A percentile compares a stretch with the other conserved stretches of the same genome.
These are phyloP conservation scores for Drosophila truncata DNA, from an alignment of 1,140 invertebrate species.

Conservation along the genomic window DNA sequence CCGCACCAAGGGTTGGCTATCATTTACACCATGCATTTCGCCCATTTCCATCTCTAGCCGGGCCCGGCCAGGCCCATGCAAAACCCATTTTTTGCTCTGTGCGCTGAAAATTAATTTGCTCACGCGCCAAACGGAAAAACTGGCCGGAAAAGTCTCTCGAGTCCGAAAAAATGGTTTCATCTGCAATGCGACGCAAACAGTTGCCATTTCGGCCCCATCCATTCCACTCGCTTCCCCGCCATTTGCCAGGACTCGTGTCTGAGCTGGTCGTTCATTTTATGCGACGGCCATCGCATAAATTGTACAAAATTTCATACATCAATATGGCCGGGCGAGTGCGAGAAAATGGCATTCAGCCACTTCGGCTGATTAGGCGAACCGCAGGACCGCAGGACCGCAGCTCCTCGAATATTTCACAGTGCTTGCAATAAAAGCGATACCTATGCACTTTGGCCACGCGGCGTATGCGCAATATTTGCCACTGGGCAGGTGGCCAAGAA, in stretches of 20 bases:
- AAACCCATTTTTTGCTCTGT: slow-evolving; percentile 56
- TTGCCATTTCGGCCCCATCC: slow-evolving; percentile 34
- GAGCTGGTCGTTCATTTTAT: slow-evolving; percentile 61
- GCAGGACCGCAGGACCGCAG: slow-evolving; percentile 6
- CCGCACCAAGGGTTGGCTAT: slow-evolving; percentile 54
- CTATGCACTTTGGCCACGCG: slow-evolving; percentile 16
- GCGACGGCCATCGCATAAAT: slow-evolving; percentile 61
- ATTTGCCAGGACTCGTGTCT: slow-evolving; percentile 30
- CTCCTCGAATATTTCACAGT: slow-evolving; percentile 40
- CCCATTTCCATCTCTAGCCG: slow-evolving; percentile 46
- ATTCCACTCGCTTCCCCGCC: slow-evolving; percentile 15
- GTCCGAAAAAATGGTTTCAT: slow-evolving; percentile 57
- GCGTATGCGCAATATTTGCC: slow-evolving; percentile 44
- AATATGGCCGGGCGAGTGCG: slow-evolving; percentile 28
- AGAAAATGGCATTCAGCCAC: slow-evolving; percentile 31
- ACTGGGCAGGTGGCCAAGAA: slow-evolving; percentile 52
- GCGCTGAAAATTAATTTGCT: slow-evolving; percentile 67
- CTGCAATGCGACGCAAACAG: slow-evolving; percentile 65
- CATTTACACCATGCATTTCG: slow-evolving; percentile 62
- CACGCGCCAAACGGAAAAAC: slow-evolving; percentile 65
- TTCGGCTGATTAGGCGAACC: slow-evolving; percentile 53
- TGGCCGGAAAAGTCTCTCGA: slow-evolving; percentile 28
- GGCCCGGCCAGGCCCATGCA: slow-evolving; percentile 27
- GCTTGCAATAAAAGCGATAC: slow-evolving; percentile 53
- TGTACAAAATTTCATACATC: slow-evolving; percentile 60